phyloP scores from a whole-genome alignment of 1,140 invertebrate genomes.

The Temnothorax curvispinosus region DNA sequence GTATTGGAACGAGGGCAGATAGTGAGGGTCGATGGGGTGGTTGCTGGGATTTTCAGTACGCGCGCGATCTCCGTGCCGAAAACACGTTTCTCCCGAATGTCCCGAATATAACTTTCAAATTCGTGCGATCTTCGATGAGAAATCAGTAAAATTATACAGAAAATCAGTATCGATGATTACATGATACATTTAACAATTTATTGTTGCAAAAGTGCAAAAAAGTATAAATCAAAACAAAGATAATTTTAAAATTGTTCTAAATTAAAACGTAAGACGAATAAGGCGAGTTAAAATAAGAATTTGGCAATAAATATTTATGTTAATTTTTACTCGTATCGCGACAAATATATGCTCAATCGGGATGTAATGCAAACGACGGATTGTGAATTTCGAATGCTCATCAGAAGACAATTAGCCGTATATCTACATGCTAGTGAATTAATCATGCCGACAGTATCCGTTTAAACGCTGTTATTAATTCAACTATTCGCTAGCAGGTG shows the following conservation, averaged over 20 bases:
- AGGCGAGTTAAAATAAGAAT: not conserved
- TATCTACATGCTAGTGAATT: constrained; percentile 35
- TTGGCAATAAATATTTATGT: not conserved
- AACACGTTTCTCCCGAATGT: constrained; percentile 62
- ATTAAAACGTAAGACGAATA: not conserved
- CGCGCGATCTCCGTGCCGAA: constrained; percentile 79
- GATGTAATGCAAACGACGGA: not conserved
- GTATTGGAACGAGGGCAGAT: constrained; percentile 63
- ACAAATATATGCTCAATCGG: not conserved
- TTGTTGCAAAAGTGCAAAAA: constrained; percentile 5
- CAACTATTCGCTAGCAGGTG: not conserved
- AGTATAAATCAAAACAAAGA: not conserved
- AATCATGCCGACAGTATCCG: constrained; percentile 24
- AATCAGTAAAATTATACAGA: not conserved
- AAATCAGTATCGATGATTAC: not conserved
- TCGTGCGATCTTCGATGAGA: not conserved
- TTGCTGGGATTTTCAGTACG: constrained; percentile 78
- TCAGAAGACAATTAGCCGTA: constrained; percentile 14
- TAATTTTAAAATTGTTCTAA: not conserved
- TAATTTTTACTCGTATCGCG: not conserved
- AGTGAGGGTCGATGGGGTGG: constrained; percentile 73
- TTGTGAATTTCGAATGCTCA: constrained; percentile 7
- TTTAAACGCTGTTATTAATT: constrained; percentile 33
- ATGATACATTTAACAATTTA: not conserved
- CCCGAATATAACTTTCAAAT: not conserved